Base-by-base conservation (phyloP, 2,888 invertebrate species). In the Acrobeloides nanus region DNA sequence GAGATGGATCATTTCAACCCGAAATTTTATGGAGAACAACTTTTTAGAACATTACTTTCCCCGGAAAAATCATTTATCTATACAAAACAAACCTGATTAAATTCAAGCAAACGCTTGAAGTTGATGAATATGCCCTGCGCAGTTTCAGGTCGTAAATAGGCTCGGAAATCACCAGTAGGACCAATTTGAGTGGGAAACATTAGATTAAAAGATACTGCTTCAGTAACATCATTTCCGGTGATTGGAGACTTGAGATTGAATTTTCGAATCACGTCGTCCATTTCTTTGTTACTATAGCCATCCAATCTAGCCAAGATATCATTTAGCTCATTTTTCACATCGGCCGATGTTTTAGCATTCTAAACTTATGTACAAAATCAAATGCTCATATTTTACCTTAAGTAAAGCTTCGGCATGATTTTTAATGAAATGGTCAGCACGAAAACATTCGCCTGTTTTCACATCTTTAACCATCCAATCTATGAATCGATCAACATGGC, bases 71-170 rank as follows among this genome's bases (percentile, higher is more conserved):
- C 12, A 12, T 15, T 12, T 8, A 49, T 15, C 32, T 8, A 23
- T 42, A 17, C n/a, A n/a, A 20, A n/a, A 25, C 3, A 15, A 20
- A 62, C 93, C 74, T 90, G 89, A 76, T 97, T 97, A 75, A 97
- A 97, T 76, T 93, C 93, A 45, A 97, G 76, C 23, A 99, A 80
- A 12, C 97, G 81, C 76, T 97, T 97, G 75, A 99, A 99, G 77
- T 99, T 99, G 0, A 99, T 95, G 78, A 99, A 99, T 62, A 99
- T 99, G 23, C 97, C 97, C 76, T 99, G 97, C 0, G 97, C 97
- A 12, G 97, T 99, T 80, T 99, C 97, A 20, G 97, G 97, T 51
- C 97, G 82, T 20, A 99, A 80, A 74, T 85, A 97, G 15, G 71
- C 71, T 79, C 90, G 90, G 1, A 90, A 81, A 46, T 87, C 78